phyloP scores from a whole-genome alignment of 2,797 vertebrate species.

The Trichosurus vulpecula region DNA sequence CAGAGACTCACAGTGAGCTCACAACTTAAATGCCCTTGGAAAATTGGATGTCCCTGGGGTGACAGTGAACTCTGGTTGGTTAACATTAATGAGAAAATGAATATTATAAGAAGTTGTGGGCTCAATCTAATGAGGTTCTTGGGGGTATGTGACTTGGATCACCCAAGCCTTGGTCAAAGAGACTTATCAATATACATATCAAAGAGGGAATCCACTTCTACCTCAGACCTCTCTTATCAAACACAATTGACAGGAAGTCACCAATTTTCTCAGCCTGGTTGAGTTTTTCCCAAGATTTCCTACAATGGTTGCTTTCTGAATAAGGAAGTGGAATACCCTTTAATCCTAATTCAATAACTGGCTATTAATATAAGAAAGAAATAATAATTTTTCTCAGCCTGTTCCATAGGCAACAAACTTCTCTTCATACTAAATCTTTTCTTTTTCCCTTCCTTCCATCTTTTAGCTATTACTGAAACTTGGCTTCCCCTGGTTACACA shows the following conservation, averaged over 20 bases:
- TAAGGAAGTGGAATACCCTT: not conserved
- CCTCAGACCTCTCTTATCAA: too few relatives aligned
- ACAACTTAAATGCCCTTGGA: not conserved
- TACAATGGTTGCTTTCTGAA: not conserved
- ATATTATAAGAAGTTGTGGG: not conserved
- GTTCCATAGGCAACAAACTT: not conserved
- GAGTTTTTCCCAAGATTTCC: not conserved
- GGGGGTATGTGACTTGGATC: too few relatives aligned
- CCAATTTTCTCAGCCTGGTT: too few relatives aligned
- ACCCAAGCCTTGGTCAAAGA: too few relatives aligned
- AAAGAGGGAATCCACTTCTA: too few relatives aligned
- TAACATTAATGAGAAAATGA: not conserved
- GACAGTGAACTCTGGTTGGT: not conserved
- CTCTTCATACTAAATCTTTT: not conserved
- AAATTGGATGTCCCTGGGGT: not conserved
- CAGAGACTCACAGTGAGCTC: not conserved
- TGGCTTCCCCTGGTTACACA: not conserved
- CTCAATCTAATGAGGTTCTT: too few relatives aligned
- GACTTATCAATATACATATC: too few relatives aligned
- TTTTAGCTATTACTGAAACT: not conserved
- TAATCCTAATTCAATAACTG: not conserved
- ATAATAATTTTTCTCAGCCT: not conserved
- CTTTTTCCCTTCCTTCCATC: not conserved
- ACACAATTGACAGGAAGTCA: too few relatives aligned
- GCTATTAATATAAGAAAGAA: not conserved